These are phyloP conservation scores for Porites lobata DNA, from an alignment of 92 coral and sea anemone species.

Conservation along the genomic window DNA sequence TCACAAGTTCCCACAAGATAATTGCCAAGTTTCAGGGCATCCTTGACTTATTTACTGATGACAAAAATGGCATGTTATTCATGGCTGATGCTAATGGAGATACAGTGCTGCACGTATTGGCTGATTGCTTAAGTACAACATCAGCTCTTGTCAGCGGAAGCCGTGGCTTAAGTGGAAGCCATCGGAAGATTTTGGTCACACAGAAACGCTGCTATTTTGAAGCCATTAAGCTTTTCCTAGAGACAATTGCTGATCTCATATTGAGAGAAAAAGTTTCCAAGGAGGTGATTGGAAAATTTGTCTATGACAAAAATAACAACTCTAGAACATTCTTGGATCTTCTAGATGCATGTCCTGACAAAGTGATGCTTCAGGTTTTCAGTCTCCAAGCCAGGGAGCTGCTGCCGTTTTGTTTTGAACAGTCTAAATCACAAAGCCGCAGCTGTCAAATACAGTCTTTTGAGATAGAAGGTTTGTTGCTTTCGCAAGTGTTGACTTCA, in stretches of 20 bases:
- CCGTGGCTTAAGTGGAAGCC: not conserved
- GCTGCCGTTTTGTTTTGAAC: constrained; percentile 33
- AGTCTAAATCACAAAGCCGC: not conserved
- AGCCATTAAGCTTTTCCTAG: constrained; percentile 1
- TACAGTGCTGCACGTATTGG: constrained; percentile 32
- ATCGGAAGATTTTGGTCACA: not conserved
- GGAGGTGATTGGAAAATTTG: constrained; percentile 2
- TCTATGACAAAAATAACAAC: not conserved
- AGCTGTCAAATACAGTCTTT: not conserved
- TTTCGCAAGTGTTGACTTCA: not conserved
- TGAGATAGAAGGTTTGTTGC: constrained; percentile 27
- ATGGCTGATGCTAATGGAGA: constrained; percentile 18
- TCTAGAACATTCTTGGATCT: not conserved
- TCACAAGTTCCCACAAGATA: not conserved
- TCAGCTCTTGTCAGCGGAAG: not conserved
- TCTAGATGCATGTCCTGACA: not conserved
- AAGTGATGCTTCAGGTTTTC: not conserved
- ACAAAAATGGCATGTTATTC: constrained; percentile 8
- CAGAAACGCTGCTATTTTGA: constrained; percentile 6
- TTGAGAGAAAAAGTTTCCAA: not conserved
- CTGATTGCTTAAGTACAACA: not conserved
- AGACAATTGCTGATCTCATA: constrained; percentile 12
- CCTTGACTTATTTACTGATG: not conserved
- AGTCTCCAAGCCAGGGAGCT: not conserved
- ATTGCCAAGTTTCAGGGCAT: constrained; percentile 15